Evolutionary conservation across 2,113 vertebrate genomes (phyloP).

Genomic region (Sorex araneus): DNA sequence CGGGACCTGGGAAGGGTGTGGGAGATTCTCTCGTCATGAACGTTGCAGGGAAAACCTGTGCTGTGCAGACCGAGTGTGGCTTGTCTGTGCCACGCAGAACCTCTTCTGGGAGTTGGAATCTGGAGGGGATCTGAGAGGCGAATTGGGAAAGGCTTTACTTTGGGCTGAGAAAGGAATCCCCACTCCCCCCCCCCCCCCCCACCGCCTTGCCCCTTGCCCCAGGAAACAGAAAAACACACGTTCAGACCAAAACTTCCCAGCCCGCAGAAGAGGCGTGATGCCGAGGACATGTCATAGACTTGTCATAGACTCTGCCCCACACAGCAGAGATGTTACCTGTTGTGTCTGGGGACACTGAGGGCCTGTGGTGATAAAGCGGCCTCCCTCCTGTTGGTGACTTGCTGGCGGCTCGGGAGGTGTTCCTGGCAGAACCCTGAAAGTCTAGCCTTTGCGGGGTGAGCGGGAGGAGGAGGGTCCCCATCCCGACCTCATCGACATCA

Average conservation of each 20-base stretch:
- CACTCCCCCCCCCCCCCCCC: too few species aligned
- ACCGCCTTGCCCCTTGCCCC: too few species aligned
- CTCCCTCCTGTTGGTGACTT: neutral
- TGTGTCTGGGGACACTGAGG: neutral
- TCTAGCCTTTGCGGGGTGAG: neutral
- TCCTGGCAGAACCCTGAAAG: neutral
- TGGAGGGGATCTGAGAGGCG: neutral
- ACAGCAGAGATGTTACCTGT: neutral
- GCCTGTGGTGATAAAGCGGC: neutral
- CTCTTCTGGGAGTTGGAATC: slow-evolving; percentile 25
- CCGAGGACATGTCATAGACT: neutral
- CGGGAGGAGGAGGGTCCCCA: neutral
- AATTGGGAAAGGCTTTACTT: slow-evolving; percentile 12
- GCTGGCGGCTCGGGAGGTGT: neutral
- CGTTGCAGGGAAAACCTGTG: neutral
- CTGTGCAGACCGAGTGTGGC: neutral
- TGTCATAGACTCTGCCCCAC: neutral
- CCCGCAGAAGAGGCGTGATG: neutral
- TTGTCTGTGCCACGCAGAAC: neutral
- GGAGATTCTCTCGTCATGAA: slow-evolving; percentile 31
- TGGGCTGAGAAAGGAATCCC: slow-evolving; percentile 12
- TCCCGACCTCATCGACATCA: neutral
- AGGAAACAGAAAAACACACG: neutral
- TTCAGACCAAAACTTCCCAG: neutral
- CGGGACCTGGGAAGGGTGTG: neutral